Evolutionary conservation across 2,113 vertebrate genomes (phyloP), one percentile per base, ranked within the genome.

Genomic region (Sula dactylatra): DNA sequence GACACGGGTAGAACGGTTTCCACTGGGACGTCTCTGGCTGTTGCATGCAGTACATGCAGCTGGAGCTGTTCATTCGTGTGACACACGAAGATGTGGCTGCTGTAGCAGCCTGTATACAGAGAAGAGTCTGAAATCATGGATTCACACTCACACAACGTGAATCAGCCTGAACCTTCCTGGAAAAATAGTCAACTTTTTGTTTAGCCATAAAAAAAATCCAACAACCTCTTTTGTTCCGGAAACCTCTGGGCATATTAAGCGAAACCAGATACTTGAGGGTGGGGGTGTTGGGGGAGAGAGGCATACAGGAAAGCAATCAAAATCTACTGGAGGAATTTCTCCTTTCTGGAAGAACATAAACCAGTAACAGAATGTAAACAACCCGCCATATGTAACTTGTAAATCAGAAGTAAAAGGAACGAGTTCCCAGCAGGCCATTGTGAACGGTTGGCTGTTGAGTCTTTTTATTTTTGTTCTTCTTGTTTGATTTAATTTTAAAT

Each of bases 301-400:
- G 88, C 77, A 76, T 87, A 17, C 84, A 96, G 95, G 89, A 77
- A 97, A 96, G 96, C 91, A 97, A 96, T 95, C 93, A 94, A 96
- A 97, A 85, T 88, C 91, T 79, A 97, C 96, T 82, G 88, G 77
- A 96, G 89, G 92, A 96, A 96, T 97, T 95, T 85, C 94, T 97
- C 54, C 86, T 93, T 77, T 91, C 95, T 97, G 94, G 93, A 97
- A 87, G 89, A 91, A 94, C 93, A 95, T 80, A 96, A 97, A 95
- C 89, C 93, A 95, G 95, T 90, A 91, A 72, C 96, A 91, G 95
- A 82, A 88, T 14, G 94, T 97, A 97, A 97, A 97, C 97, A 96
- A 77, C 34, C 52, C 86, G 32, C 95, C 96, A 95, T 79, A 85
- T 94, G 96, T 93, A 90, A 96, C 95, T 96, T 93, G 95, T 94